A percentile compares a stretch with the other conserved stretches of the same genome.
Evolutionary conservation across 2,797 vertebrate genomes (phyloP).

Genomic region (Odontamblyopus rebecca): DNA sequence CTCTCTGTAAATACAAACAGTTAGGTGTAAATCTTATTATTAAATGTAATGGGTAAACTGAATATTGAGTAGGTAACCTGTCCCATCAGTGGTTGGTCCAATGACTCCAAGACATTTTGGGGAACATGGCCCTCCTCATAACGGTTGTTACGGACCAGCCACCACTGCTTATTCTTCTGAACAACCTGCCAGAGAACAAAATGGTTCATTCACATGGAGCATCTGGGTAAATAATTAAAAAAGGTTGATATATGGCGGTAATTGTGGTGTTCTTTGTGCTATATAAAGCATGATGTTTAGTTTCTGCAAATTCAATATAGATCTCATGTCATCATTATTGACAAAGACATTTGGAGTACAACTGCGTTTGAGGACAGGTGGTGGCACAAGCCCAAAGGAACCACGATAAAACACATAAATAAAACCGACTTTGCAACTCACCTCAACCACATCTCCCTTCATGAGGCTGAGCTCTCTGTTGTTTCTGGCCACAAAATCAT

Average conservation of each 20-base stretch:
- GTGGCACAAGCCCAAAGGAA: background rate
- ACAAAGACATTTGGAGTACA: background rate
- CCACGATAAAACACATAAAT: background rate
- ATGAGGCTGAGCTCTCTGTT: constrained; percentile 80
- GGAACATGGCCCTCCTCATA: constrained; percentile 82
- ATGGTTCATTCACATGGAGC: background rate
- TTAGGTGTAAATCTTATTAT: background rate
- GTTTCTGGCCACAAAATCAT: constrained; percentile 86
- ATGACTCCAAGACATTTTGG: constrained; percentile 83
- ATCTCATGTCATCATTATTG: background rate
- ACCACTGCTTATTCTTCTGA: constrained; percentile 86
- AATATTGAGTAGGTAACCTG: fast-evolving
- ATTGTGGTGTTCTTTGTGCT: background rate
- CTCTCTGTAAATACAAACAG: constrained; percentile 24
- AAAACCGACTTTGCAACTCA: constrained; percentile 31
- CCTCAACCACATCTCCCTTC: constrained; percentile 86
- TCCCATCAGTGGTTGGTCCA: constrained; percentile 53
- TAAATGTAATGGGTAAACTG: background rate
- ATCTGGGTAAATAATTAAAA: background rate
- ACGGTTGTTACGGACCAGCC: constrained; percentile 80
- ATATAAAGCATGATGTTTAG: background rate
- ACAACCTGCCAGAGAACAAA: constrained; percentile 74
- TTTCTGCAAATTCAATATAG: background rate
- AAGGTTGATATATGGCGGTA: background rate
- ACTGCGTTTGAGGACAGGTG: background rate